Base-by-base conservation (phyloP, 2,113 vertebrate species). In the Micronycteris hirsuta region DNA sequence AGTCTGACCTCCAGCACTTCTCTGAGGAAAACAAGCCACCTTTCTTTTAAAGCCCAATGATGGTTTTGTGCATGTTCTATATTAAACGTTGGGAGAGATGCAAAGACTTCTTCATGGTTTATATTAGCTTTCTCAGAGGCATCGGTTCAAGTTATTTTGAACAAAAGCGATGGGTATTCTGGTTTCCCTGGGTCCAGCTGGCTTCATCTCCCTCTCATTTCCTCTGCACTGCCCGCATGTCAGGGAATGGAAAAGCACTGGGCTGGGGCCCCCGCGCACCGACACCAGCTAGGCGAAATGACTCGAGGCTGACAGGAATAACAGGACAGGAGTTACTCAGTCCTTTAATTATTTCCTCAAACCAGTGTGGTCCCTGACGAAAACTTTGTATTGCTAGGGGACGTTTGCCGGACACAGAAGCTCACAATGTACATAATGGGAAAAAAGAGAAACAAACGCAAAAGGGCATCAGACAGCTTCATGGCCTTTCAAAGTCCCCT, bases 51-150 rank as follows among this genome's bases (percentile, higher is more conserved):
- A 91, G 80, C 63, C 38, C 1, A 0, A 7, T 3, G 68, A 67
- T 11, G n/a, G 10, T 49, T 89, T 61, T 61, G 26, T 52, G 80
- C 52, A 10, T 95, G 95, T 92, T 96, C 96, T 68, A 70, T 49
- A 71, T 90, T 92, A 87, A 67, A 84, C 74, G 8, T 89, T 56
- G 74, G 85, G 61, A 45, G n/a, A n/a, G 78, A 83, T 2, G 31
- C 68, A 92, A 87, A 94, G 88, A 3, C 38, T 43, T 61, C 45
- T 54, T 47, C 56, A 22, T 96, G 95, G 86, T 95, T 97, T 43
- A 22, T 63, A 92, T 96, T 93, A 96, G 84, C 80, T 56, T 68
- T 70, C 93, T 91, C 91, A 56, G 92, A 94, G n/a, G 93, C 78
- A 56, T 94, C 3, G 12, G 56, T 83, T 94, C n/a, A 73, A 87